Evolutionary conservation across 2,888 invertebrate genomes (phyloP).

Genomic region (Flexamia atlantica): DNA sequence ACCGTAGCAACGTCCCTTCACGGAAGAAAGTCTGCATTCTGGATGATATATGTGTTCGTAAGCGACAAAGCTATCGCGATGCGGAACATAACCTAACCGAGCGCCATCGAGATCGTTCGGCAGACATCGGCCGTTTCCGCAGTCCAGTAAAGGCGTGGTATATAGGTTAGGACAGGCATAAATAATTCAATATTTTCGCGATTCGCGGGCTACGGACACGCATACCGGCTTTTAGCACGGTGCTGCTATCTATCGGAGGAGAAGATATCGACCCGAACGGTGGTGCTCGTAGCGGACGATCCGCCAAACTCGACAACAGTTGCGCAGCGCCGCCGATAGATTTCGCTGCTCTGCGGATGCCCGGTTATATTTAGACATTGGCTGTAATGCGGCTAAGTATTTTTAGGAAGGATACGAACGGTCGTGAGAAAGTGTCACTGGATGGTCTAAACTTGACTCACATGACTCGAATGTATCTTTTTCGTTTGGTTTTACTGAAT

Average conservation of each 20-base stretch:
- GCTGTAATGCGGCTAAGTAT: constrained; percentile 48
- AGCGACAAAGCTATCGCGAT: neutral
- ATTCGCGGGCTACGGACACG: constrained; percentile 37
- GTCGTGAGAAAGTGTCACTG: constrained; percentile 37
- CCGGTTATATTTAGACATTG: constrained; percentile 47
- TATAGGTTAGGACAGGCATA: constrained; percentile 56
- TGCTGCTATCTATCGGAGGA: constrained; percentile 56
- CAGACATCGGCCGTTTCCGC: constrained; percentile 17
- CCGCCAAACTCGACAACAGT: neutral
- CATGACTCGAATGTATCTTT: neutral
- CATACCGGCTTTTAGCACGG: constrained; percentile 28
- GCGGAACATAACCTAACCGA: constrained; percentile 12
- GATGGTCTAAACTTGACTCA: constrained; percentile 49
- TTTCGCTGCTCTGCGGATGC: constrained; percentile 55
- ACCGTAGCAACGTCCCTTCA: neutral
- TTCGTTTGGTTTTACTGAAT: neutral
- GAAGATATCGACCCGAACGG: constrained; percentile 30
- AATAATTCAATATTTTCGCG: constrained; percentile 60
- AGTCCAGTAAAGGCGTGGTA: constrained; percentile 45
- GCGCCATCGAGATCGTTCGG: neutral
- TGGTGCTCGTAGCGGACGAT: constrained; percentile 38
- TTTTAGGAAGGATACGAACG: constrained; percentile 32
- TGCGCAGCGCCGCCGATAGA: constrained; percentile 51
- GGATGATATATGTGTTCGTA: neutral
- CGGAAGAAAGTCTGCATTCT: constrained; percentile 14